Base-by-base conservation (phyloP, 2,797 vertebrate species). In the Phrynocephalus forsythii region DNA sequence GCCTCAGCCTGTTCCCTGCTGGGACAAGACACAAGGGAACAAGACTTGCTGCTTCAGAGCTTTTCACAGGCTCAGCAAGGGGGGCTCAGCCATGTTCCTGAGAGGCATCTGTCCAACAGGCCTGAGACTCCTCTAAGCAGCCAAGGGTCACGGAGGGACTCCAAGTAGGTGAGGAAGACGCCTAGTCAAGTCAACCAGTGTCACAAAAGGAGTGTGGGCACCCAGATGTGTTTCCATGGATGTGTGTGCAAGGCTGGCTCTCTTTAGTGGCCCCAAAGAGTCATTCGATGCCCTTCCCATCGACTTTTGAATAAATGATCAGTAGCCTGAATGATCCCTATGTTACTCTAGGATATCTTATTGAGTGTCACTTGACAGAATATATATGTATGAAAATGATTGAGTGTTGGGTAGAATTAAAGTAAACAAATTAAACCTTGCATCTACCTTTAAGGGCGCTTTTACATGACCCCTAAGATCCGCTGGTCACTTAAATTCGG, bases 1-100 rank as follows among this genome's bases (percentile, higher is more conserved):
- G 69, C 48, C n/a, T 30, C n/a, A 10, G 78, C 50, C 33, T 63
- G 72, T 68, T 75, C 84, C 83, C 76, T 79, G 68, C 69, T 86
- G 87, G 71, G 76, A 71, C 60, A 56, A 1, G 28, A 48, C 48
- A 48, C 76, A 83, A 4, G 28, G 30, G 68, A 13, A 75, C 2
- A 3, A 80, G 24, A 3, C 28, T 56, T 10, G 33, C 60, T 28
- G 28, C 66, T 84, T 69, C 68, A 63, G 85, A 44, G 66, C 66
- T 33, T 68, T 75, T 87, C 33, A 10, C 18, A 30, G 60, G 24
- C 80, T 60, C 82, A 66, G 16, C 83, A 5, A 0, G 24, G 72
- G 73, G 38, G 44, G 11, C 83, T 69, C 76, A 22, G 75, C 24
- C 1, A 56, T 8, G 16, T 2, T 16, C 20, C 0, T 3, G 10